Conservation (phyloP, 1,140 invertebrate species). For the Dinoponera quadriceps region DNA sequence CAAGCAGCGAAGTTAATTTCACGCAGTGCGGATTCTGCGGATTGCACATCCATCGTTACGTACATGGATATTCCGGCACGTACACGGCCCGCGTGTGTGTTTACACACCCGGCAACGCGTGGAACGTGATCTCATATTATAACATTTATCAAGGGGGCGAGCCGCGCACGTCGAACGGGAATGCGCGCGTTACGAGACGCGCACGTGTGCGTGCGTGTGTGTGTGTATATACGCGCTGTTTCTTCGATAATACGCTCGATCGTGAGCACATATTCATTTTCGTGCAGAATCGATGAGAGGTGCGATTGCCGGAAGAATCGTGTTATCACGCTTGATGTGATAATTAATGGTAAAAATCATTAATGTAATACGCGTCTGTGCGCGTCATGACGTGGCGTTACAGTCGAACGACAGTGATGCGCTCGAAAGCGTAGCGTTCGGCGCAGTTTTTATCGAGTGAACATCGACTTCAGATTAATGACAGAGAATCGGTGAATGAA, state of each 20-base stretch:
- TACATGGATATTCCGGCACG: slow-evolving; percentile 15
- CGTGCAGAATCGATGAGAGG: slow-evolving; percentile 61
- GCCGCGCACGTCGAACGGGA: slow-evolving; percentile 22
- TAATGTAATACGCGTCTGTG: no score
- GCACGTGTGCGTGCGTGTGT: background rate
- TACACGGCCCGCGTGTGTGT: slow-evolving; percentile 10
- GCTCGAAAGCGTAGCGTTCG: no score
- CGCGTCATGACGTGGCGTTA: no score
- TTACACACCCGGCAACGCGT: background rate
- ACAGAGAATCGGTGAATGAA: no score
- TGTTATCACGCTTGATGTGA: slow-evolving; percentile 14
- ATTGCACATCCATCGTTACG: slow-evolving; percentile 67
- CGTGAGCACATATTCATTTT: slow-evolving; percentile 63
- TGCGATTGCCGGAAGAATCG: background rate
- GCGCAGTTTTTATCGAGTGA: no score
- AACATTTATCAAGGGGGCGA: slow-evolving; percentile 41
- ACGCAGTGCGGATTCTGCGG: slow-evolving; percentile 66
- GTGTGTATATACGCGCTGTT: slow-evolving; percentile 34
- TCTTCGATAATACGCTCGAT: slow-evolving; percentile 71
- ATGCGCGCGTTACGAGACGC: slow-evolving; percentile 32
- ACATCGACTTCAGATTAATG: no score
- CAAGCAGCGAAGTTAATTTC: slow-evolving; percentile 74
- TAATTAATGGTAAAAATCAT: no score
- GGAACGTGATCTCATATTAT: slow-evolving; percentile 50
- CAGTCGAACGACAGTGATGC: no score